Base-by-base conservation (phyloP, 2,888 invertebrate genomes). In the Lepas anatifera region DNA sequence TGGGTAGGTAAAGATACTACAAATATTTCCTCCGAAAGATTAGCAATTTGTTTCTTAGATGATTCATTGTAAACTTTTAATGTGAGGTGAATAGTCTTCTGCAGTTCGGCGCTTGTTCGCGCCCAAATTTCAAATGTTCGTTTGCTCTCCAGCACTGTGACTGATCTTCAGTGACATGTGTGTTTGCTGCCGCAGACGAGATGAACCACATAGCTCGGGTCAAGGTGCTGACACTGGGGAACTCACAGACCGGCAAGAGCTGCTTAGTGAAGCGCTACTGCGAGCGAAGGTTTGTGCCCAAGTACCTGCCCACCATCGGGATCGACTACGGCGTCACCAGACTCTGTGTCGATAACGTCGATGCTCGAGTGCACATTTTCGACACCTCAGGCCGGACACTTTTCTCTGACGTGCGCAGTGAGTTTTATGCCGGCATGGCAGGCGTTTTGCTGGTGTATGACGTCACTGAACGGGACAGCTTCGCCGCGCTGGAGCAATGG, bases 311-410 rank as follows among this genome's bases (percentile, higher is more conserved):
- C 11, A 81, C 81, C 0, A 81, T 81, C 71, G 81, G 81, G 6
- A 81, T 81, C 68, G 81, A 81, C 72, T 81, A 81, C 77, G 81
- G 81, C 39, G 81, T 81, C 0, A 81, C 81, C 27, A 72, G 70
- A 16, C 73, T 74, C 13, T 72, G 73, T 29, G 73, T 75, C 43
- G 74, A 75, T 66, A 73, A 71, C 13, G 70, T 71, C 50, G 74
- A 73, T 46, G 70, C 75, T 32, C 73, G 73, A 18, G 74, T 75
- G 10, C 74, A 75, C 70, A 74, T 75, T 67, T 75, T 75, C 70
- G 75, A 75, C 71, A 73, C 74, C 18, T 75, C 75, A 16, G 75
- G 75, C 46, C 73, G 73, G 39, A 73, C 72, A 27, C 63, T 75
- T 48, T 75, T 75, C 72, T 70, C 73, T 48, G 75, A 75, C 67